phyloP scores from a whole-genome alignment of 2,888 invertebrate genomes.

The Gymnocheta viridis region DNA sequence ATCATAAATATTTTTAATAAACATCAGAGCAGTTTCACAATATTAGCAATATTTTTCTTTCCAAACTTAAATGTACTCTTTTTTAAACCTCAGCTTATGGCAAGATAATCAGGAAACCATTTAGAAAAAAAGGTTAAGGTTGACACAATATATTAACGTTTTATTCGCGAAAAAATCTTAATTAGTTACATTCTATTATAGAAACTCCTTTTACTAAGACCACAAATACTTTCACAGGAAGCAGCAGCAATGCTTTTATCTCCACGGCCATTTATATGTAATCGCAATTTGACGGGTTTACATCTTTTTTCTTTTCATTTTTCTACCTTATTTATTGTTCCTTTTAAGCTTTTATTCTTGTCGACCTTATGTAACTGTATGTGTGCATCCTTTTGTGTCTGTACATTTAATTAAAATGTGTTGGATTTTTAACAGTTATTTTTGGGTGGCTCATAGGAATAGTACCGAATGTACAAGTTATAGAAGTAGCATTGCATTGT shows the following conservation, averaged over 20 bases:
- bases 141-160: neutral
- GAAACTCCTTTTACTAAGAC: neutral
- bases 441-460: slow-evolving; percentile 30
- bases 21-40: too few species aligned
- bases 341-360: slow-evolving; percentile 46
- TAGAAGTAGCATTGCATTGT: slow-evolving; percentile 40
- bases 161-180: slow-evolving; percentile 39
- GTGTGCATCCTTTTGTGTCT: slow-evolving; percentile 15
- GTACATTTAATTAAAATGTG: slow-evolving; percentile 66
- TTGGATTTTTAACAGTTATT: slow-evolving; percentile 51
- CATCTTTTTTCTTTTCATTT: neutral
- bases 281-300: neutral
- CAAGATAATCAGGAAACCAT: slow-evolving; percentile 33
- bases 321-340: neutral
- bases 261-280: slow-evolving; percentile 8
- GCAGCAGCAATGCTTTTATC: slow-evolving; percentile 14
- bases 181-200: slow-evolving; percentile 48
- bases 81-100: slow-evolving; percentile 14
- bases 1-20: too few species aligned
- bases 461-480: neutral
- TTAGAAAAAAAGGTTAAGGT: slow-evolving; percentile 14
- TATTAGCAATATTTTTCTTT: too few species aligned
- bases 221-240: slow-evolving; percentile 1
- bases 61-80: too few species aligned
- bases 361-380: neutral